Evolutionary conservation across 2,113 vertebrate genomes (phyloP), one percentile per base, ranked within the genome.

Genomic region (Campylomormyrus tamandua): DNA sequence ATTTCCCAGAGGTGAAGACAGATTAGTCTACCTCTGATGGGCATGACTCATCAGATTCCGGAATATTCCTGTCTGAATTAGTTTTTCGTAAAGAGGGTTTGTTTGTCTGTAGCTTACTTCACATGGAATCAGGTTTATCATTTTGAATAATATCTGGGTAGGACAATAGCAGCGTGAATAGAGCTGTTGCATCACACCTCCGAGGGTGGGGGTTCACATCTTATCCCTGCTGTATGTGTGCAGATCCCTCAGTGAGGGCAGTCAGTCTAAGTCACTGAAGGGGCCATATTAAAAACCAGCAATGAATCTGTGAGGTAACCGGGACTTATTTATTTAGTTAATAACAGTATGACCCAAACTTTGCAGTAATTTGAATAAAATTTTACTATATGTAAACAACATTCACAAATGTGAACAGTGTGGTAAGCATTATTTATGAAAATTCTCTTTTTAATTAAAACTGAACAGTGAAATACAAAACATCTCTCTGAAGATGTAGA

Each of bases 1-100:
- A 87, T 80, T 87, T 83, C 91, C 92, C 91, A 91, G 80, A 91
- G 17, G 39, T 88, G 90, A 91, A 90, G 89, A 85, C 85, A 52
- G 53, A 89, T 58, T 42, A 66, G 48, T 91, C 24, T 86, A 15
- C 8, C 9, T 86, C n/a, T 27, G 83, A 15, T 17, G 21, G n/a
- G 46, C 83, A 19, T 77, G 70, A 77, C 27, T 77, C 70, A 39
- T 77, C 70, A 42, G 31, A 42, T 86, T 86, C 24, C 49, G 24
- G 83, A 50, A 49, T 48, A 8, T 46, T 86, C 21, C 83, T 49
- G 24, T 49, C 83, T 50, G 46, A 86, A 21, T 48, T 13, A 39
- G 31, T 77, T 74, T 17, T 19, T 46, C 2, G 21, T 24, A 83
- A 24, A 83, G 80, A 45, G 27, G 31, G 15, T 11, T 74, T 15